Percentiles rank a stretch among this genome's conserved stretches.
Conservation (phyloP, 2,797 vertebrate species). For the Clarias pachynema region DNA sequence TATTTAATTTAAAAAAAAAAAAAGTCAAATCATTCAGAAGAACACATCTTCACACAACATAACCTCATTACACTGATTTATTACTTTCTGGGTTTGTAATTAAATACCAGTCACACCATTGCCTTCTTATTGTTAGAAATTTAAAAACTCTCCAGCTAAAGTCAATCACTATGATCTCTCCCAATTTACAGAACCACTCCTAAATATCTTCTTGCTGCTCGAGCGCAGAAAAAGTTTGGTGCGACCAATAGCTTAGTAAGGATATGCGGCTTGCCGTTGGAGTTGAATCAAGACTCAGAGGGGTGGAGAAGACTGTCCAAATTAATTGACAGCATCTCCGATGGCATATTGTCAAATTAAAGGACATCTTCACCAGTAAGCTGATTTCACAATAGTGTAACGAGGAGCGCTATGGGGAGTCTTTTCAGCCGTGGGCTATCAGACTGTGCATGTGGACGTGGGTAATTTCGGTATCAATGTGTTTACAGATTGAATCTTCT, state of each 20-base stretch:
- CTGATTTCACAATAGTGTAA: conserved; percentile 18
- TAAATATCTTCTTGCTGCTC: not conserved
- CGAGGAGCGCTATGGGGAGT: not conserved
- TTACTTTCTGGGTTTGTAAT: not conserved
- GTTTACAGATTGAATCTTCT: conserved; percentile 25
- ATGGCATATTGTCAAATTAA: conserved; percentile 15
- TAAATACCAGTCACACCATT: not conserved
- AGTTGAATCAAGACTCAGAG: not conserved
- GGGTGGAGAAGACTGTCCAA: not conserved
- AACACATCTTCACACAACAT: too few relatives aligned
- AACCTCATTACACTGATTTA: not conserved
- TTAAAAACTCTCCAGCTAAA: not conserved
- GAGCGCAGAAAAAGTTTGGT: not conserved
- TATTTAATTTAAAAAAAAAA: too few relatives aligned
- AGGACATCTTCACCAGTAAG: conserved; percentile 5
- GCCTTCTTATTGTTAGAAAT: not conserved
- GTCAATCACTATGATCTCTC: not conserved
- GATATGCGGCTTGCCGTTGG: not conserved
- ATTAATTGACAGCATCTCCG: conserved; percentile 12
- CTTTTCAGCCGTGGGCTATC: conserved; percentile 1
- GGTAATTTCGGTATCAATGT: conserved; percentile 18
- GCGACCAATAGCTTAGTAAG: not conserved
- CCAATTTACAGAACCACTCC: not conserved
- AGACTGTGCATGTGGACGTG: conserved; percentile 2
- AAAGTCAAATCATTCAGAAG: too few relatives aligned